Evolutionary conservation across 2,113 vertebrate genomes (phyloP).

Genomic region (Tiliqua scincoides): DNA sequence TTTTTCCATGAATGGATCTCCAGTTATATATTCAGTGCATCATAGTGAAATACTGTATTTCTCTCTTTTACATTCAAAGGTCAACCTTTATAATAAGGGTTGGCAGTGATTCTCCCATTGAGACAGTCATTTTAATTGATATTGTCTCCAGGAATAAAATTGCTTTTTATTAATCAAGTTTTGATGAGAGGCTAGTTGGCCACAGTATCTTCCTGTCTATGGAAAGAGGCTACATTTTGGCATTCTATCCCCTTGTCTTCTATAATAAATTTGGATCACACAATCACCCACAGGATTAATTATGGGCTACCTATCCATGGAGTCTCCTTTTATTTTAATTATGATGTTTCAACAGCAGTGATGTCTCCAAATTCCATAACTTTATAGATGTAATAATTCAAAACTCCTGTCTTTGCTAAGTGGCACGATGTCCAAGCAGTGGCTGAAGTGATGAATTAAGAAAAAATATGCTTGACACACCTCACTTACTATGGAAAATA

Average conservation of each 20-base stretch:
- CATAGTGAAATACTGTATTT: constrained; percentile 23
- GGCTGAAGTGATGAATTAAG: constrained; percentile 45
- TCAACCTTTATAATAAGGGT: constrained; percentile 41
- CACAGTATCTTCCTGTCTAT: constrained; percentile 35
- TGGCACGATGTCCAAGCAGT: constrained; percentile 25
- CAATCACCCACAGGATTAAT: constrained; percentile 46
- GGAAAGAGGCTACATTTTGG: constrained; percentile 29
- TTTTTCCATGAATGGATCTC: constrained; percentile 41
- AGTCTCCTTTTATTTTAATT: constrained; percentile 44
- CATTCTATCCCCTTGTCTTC: constrained; percentile 20
- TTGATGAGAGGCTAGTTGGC: constrained; percentile 44
- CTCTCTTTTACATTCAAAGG: constrained; percentile 56
- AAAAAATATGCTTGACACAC: constrained; percentile 46
- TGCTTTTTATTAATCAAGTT: constrained; percentile 58
- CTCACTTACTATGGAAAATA: constrained; percentile 55
- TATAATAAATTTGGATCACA: constrained; percentile 53
- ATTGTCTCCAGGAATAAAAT: constrained; percentile 38
- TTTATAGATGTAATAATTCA: constrained; percentile 37
- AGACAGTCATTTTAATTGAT: constrained; percentile 58
- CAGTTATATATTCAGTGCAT: constrained; percentile 48
- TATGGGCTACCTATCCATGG: constrained; percentile 27
- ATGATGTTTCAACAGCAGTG: constrained; percentile 31
- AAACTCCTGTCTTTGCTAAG: constrained; percentile 48
- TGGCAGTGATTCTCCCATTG: constrained; percentile 43
- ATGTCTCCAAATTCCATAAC: constrained; percentile 23